Base-by-base conservation (phyloP, 2,888 invertebrate genomes). In the Polymixis flavicincta region DNA sequence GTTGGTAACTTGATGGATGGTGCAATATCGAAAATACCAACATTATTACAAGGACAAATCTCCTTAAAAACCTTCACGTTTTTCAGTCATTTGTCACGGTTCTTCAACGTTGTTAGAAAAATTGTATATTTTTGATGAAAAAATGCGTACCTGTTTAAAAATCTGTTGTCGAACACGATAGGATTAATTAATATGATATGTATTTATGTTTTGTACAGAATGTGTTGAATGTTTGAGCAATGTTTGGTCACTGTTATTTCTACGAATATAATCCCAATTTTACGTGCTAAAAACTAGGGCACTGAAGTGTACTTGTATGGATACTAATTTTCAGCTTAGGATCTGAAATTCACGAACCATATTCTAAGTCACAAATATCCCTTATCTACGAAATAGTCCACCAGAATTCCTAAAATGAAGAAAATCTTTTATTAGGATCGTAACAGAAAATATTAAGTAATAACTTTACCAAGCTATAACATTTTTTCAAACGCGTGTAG, bases 1-100 rank as follows among this genome's bases (percentile, higher is more conserved):
- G 48, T 42, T 65, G 28, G 50, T 68, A 17, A 55, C 59, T 79
- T 79, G 80, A 78, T 78, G 67, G 59, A 78, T 78, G 67, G 64
- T 54, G 59, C 52, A 79, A 74, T 79, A 74, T 64, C 63, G 42
- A 67, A 79, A 64, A 59, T 50, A 68, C 17, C 63, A 32, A 42
- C 25, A 52, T 57, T 48, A 71, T 66, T 71, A 68, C 63, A 68
- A 73, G 14, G 52, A 54, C 17, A n/a, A 42, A 54, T 52, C 9
- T 54, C 59, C n/a, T 55, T 54, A 25, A 61, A 73, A 74, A 28
- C 48, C 17, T 50, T 59, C 1, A 32, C 7, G 37, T 7, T 67
- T 78, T 61, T 48, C 54, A 61, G 54, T 59, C 0, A 48, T 59
- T 59, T 50, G 17, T 61, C 37, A 68, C 28, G 22, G 6, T 52